Base-by-base conservation (phyloP, 37 sponge, comb jelly and placozoan species). In the Haliclona indistincta region DNA sequence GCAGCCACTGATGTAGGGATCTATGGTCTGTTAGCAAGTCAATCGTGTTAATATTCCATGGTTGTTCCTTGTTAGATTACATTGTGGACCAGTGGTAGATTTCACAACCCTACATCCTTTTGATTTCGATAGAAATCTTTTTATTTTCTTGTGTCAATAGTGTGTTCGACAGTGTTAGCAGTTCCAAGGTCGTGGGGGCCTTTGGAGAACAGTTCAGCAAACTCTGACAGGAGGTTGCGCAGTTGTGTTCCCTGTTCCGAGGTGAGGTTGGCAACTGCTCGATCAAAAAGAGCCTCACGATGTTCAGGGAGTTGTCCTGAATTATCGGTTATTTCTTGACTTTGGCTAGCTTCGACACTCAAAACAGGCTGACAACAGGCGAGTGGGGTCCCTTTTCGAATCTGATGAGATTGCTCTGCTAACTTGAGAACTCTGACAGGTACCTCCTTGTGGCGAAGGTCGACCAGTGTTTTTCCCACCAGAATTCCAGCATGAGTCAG, bases 121-220 rank as follows among this genome's bases (percentile, higher is more conserved):
- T n/a, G n/a, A n/a, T n/a, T n/a, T n/a, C n/a, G n/a, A n/a, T n/a
- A n/a, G n/a, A n/a, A n/a, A n/a, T n/a, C n/a, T n/a, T n/a, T n/a
- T n/a, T n/a, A n/a, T n/a, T n/a, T n/a, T n/a, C n/a, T n/a, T n/a
- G n/a, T n/a, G 56, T 81, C 36, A 42, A 87, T 81, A n/a, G 37
- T 15, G 66, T 80, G 88, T 56, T 56, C 15, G 43, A 78, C 41
- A 20, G 52, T 11, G 40, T 37, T 47, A 38, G 79, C 71, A 3
- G 64, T 2, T 23, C 81, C 81, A 33, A 79, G 45, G 26, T 79
- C 61, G 25, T 61, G 29, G 23, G 75, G 64, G 44, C 64, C 64
- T 41, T 43, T 39, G 30, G 75, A 74, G 54, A 74, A 61, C 44
- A 61, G 25, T 5, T 72, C 56, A 15, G 73, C 32, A 39, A 55